These are phyloP conservation scores for Rhinichthys klamathensis DNA, from an alignment of 2,113 vertebrate species.

Conservation along the genomic window DNA sequence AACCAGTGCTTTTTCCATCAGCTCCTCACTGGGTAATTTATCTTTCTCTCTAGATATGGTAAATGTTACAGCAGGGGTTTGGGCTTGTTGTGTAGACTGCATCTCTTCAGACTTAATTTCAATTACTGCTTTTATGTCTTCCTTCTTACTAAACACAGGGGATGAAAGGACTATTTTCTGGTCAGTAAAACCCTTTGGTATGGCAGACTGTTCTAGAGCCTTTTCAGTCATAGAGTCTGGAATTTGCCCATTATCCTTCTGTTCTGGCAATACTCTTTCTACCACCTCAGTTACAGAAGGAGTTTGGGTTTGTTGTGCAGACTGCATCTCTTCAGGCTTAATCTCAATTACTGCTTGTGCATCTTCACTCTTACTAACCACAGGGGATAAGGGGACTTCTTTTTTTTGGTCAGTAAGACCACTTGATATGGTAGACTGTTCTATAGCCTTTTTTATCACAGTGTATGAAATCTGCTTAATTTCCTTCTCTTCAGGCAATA, in stretches of 20 bases:
- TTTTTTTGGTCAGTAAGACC: neutral
- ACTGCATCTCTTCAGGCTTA: neutral
- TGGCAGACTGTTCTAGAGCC: neutral
- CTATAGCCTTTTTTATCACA: neutral
- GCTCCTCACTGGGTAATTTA: slow-evolving; percentile 23
- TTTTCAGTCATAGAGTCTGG: slow-evolving; percentile 18
- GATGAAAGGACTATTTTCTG: neutral
- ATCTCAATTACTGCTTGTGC: slow-evolving; percentile 32
- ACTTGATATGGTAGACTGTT: neutral
- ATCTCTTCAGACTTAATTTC: neutral
- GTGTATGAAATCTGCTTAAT: slow-evolving; percentile 3
- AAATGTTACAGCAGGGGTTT: slow-evolving; percentile 5
- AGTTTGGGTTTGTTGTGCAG: neutral
- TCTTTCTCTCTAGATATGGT: neutral
- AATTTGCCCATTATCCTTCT: neutral
- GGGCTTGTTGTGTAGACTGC: neutral
- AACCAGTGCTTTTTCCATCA: neutral
- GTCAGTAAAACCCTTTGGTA: neutral
- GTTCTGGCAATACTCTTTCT: neutral
- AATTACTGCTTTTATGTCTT: slow-evolving; percentile 32
- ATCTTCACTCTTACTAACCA: slow-evolving; percentile 35
- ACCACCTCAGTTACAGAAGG: neutral
- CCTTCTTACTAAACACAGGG: slow-evolving; percentile 43
- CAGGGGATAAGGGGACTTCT: slow-evolving; percentile 23
- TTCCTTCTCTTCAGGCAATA: neutral